These are phyloP conservation scores for Apis dorsata DNA, from an alignment of 1,140 invertebrate species.

Conservation along the genomic window DNA sequence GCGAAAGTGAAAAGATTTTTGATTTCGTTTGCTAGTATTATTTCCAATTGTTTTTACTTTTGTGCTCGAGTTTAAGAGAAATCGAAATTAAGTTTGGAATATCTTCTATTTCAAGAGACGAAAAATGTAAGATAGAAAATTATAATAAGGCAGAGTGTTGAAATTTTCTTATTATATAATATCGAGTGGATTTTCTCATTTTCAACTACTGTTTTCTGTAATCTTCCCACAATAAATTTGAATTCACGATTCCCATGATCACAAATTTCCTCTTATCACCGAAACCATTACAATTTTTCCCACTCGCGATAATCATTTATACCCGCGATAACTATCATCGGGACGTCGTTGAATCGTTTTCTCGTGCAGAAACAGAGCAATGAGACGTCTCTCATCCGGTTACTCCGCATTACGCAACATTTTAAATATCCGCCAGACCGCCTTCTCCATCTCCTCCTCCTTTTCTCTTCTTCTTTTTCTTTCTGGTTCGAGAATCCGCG, in stretches of 20 bases:
- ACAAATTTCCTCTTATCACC: not conserved
- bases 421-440: constrained; percentile 20
- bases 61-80: too few relatives aligned
- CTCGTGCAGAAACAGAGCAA: not conserved
- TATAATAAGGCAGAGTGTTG: too few relatives aligned
- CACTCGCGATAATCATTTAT: not conserved
- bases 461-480: not conserved
- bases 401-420: constrained; percentile 13
- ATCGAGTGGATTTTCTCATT: too few relatives aligned
- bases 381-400: constrained; percentile 14
- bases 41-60: too few relatives aligned
- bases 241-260: constrained; percentile 9
- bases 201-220: not conserved
- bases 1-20: not conserved
- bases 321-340: not conserved
- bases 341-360: not conserved
- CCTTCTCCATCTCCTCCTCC: not conserved
- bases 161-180: too few relatives aligned
- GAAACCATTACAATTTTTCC: not conserved
- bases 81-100: too few relatives aligned
- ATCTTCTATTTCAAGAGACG: too few relatives aligned
- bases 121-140: too few relatives aligned
- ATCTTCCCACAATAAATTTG: not conserved
- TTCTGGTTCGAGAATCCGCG: not conserved
- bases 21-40: not conserved